Conservation (phyloP, 2,797 vertebrate genomes). For the Botia almorhae region DNA sequence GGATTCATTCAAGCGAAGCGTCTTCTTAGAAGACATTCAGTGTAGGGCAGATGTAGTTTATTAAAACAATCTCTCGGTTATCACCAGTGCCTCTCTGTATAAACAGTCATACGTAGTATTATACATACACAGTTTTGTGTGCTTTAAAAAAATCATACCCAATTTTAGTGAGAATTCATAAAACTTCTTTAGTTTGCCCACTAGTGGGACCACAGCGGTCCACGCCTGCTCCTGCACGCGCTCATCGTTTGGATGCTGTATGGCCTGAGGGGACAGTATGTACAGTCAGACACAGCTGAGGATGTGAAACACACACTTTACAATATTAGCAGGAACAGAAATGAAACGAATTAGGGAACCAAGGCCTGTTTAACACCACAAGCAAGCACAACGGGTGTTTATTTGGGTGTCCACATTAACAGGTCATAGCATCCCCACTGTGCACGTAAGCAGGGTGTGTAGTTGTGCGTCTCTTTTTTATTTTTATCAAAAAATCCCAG, state of each 20-base stretch:
- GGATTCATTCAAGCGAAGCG: constrained; percentile 1
- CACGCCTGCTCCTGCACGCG: constrained; percentile 92
- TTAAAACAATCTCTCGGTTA: constrained; percentile 22
- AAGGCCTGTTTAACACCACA: neutral
- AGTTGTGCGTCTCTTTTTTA: neutral
- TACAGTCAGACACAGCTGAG: constrained; percentile 6
- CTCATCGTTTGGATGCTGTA: constrained; percentile 90
- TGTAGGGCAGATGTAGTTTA: neutral
- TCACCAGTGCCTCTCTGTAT: constrained; percentile 4
- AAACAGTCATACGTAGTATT: neutral
- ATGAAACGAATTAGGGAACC: neutral
- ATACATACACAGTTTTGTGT: constrained; percentile 1
- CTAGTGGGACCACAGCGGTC: constrained; percentile 91
- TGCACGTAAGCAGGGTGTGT: neutral
- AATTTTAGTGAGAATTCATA: constrained; percentile 96
- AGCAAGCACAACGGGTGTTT: neutral
- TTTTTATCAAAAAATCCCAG: neutral
- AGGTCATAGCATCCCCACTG: neutral
- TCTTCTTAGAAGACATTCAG: neutral
- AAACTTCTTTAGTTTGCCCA: constrained; percentile 94
- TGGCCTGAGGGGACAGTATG: constrained; percentile 80
- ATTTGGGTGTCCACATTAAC: neutral
- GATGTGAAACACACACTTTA: neutral
- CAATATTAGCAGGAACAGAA: neutral
- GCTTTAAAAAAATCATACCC: constrained; percentile 75